Evolutionary conservation across 1,140 invertebrate species (phyloP).

Genomic region (Lepidurus couesii): DNA sequence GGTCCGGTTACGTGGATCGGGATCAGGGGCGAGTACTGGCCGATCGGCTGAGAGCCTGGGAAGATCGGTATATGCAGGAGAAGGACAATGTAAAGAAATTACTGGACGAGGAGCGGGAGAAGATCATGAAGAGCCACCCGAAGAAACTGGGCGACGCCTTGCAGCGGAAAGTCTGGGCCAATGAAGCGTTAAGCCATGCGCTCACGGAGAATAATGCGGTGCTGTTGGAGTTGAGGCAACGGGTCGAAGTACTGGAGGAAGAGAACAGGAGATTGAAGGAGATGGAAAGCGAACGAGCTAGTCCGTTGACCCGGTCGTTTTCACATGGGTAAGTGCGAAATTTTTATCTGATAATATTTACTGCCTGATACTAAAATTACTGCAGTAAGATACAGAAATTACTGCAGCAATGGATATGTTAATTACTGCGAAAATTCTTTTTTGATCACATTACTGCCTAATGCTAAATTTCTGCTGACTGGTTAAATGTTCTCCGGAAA

Average conservation of each 20-base stretch:
- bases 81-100: conserved; percentile 4
- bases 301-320: conserved; percentile 9
- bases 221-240: background rate
- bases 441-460: too few relatives aligned
- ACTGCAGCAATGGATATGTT: too few relatives aligned
- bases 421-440: too few relatives aligned
- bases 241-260: conserved; percentile 25
- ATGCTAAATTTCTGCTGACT: too few relatives aligned
- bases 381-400: too few relatives aligned
- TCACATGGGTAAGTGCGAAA: background rate
- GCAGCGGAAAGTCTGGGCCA: background rate
- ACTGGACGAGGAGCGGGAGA: conserved; percentile 23
- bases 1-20: background rate
- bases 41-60: background rate
- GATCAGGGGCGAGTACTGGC: background rate
- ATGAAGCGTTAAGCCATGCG: conserved; percentile 24
- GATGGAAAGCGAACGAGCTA: background rate
- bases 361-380: too few relatives aligned
- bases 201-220: background rate
- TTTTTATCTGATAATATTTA: background rate
- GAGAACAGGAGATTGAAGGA: conserved; percentile 6
- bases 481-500: too few relatives aligned
- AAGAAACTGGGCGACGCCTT: background rate
- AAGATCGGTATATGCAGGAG: conserved; percentile 11
- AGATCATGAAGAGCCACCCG: conserved; percentile 20